phyloP scores from a whole-genome alignment of 2,888 invertebrate species.

The Ectemnius lituratus region DNA sequence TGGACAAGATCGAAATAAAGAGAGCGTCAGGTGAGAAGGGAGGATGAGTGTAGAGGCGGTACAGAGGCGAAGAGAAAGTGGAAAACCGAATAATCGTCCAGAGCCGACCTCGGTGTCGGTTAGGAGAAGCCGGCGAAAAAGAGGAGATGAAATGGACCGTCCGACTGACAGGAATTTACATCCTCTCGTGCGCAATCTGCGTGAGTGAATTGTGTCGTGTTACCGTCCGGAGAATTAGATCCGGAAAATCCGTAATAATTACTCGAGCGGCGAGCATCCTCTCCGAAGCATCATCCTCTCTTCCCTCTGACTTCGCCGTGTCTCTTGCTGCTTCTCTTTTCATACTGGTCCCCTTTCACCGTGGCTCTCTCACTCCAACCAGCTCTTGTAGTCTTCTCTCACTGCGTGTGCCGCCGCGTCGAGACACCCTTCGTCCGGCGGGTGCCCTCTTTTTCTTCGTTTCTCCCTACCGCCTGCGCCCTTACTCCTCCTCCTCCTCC shows the following conservation, averaged over 20 bases:
- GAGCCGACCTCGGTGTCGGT: constrained; percentile 66
- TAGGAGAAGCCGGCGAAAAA: constrained; percentile 68
- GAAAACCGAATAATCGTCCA: constrained; percentile 72
- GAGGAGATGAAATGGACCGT: constrained; percentile 73
- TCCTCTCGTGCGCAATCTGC: constrained; percentile 76
- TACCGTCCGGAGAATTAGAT: constrained; percentile 77
- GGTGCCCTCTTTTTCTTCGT: constrained; percentile 29
- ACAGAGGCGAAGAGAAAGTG: constrained; percentile 64
- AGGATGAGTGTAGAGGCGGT: constrained; percentile 9
- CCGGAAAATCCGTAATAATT: constrained; percentile 78
- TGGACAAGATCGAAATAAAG: constrained; percentile 38
- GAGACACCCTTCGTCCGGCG: constrained; percentile 7
- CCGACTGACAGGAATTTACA: constrained; percentile 76
- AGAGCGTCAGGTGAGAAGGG: constrained; percentile 19
- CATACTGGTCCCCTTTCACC: not conserved
- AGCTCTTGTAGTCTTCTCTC: not conserved
- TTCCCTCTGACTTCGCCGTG: constrained; percentile 48
- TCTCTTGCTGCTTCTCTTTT: constrained; percentile 21
- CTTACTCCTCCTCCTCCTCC: constrained; percentile 16
- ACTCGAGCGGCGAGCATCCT: constrained; percentile 68
- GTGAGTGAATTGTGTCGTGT: constrained; percentile 77
- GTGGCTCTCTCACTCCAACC: not conserved
- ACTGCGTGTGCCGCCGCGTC: constrained; percentile 6
- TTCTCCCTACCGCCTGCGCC: not conserved
- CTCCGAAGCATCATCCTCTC: constrained; percentile 65